These are phyloP conservation scores for Eira barbara DNA, from an alignment of 2,113 vertebrate genomes.

Conservation along the genomic window DNA sequence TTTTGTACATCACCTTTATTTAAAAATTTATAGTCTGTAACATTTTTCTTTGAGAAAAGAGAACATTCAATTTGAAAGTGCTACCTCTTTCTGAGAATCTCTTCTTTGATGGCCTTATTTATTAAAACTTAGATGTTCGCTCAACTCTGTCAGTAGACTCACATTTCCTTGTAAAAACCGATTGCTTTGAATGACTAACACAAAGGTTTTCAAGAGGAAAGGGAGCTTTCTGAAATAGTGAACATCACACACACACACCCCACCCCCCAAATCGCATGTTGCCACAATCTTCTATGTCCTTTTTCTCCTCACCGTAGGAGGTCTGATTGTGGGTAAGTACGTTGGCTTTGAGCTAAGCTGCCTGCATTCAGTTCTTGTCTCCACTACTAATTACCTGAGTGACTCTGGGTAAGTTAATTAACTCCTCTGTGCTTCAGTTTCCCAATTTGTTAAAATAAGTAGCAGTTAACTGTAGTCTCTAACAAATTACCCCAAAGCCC, in stretches of 20 bases:
- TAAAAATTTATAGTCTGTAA: slow-evolving; percentile 14
- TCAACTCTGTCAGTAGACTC: neutral
- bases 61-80: slow-evolving; percentile 8
- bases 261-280: neutral
- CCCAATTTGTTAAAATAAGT: neutral
- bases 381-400: neutral
- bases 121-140: neutral
- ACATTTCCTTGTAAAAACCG: neutral
- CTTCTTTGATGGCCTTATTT: neutral
- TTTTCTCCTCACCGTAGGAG: neutral
- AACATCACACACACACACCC: neutral
- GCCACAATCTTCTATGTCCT: neutral
- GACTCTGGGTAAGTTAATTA: neutral
- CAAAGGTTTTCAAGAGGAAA: slow-evolving; percentile 8
- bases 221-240: neutral
- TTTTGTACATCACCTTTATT: neutral
- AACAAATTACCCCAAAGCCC: neutral
- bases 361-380: neutral
- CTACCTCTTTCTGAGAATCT: neutral
- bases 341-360: neutral
- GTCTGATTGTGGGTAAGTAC: neutral
- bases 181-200: neutral
- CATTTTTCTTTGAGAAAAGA: slow-evolving; percentile 29
- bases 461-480: neutral
- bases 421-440: neutral